These are phyloP conservation scores for Heliocidaris erythrogramma DNA, from an alignment of 35 echinoderm and acorn worm species.

Conservation along the genomic window DNA sequence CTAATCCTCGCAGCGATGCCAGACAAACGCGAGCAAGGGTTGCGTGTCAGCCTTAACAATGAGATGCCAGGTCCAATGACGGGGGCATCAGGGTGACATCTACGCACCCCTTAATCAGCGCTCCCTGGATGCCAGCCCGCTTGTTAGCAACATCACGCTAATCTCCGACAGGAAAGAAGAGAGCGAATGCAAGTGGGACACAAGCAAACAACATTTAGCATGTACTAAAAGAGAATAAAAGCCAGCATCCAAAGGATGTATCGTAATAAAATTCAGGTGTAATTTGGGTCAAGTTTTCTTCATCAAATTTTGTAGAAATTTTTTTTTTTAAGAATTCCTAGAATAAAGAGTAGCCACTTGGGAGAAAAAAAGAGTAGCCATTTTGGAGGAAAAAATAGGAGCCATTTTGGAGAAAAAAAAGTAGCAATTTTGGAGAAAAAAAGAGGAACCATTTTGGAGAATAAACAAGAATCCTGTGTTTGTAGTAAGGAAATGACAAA, in stretches of 20 bases:
- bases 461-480: too few species aligned
- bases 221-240: neutral
- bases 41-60: conserved; percentile 41
- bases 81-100: neutral
- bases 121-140: conserved; percentile 10
- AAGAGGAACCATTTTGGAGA: too few species aligned
- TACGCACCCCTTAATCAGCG: conserved; percentile 13
- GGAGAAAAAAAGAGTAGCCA: neutral
- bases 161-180: neutral
- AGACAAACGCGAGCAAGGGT: conserved; percentile 23
- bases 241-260: neutral
- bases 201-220: neutral
- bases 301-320: neutral
- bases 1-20: conserved; percentile 27
- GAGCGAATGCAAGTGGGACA: neutral
- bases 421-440: too few species aligned
- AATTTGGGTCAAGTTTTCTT: neutral
- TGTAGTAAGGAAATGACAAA: too few species aligned
- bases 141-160: conserved; percentile 42
- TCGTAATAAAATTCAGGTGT: neutral
- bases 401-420: neutral
- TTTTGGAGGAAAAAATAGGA: too few species aligned
- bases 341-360: neutral
- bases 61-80: conserved; percentile 34
- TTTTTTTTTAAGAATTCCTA: neutral